Conservation (phyloP, 2,888 invertebrate genomes). For the Pollenia amentaria region DNA sequence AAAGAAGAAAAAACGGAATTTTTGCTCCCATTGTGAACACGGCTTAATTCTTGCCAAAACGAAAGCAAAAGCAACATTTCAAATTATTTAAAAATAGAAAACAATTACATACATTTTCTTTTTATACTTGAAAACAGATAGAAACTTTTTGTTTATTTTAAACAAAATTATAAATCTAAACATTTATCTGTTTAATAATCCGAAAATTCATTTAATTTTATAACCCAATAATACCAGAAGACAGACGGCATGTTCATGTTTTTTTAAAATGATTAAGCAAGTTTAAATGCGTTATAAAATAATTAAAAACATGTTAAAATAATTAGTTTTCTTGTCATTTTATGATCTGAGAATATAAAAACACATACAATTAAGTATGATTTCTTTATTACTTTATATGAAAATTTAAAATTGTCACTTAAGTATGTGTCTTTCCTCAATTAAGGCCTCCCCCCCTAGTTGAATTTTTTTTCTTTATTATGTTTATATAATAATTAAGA, state of each 20-base stretch:
- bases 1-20: too few species aligned
- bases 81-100: too few species aligned
- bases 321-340: constrained; percentile 30
- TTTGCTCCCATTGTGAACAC: too few species aligned
- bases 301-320: constrained; percentile 50
- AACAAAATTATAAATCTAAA: not conserved
- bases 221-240: not conserved
- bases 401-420: constrained; percentile 5
- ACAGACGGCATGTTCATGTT: not conserved
- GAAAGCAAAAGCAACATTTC: too few species aligned
- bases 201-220: not conserved
- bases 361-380: constrained; percentile 14
- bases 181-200: not conserved
- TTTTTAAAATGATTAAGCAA: not conserved
- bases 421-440: not conserved
- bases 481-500: constrained; percentile 49
- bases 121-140: too few species aligned
- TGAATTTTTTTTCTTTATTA: not conserved
- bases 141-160: not conserved
- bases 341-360: constrained; percentile 27
- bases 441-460: not conserved
- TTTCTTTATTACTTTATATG: constrained; percentile 11
- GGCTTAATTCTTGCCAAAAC: too few species aligned
- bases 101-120: too few species aligned
- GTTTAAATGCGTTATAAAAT: not conserved